Base-by-base conservation (phyloP, 2,888 invertebrate genomes). In the Blomia tropicalis region DNA sequence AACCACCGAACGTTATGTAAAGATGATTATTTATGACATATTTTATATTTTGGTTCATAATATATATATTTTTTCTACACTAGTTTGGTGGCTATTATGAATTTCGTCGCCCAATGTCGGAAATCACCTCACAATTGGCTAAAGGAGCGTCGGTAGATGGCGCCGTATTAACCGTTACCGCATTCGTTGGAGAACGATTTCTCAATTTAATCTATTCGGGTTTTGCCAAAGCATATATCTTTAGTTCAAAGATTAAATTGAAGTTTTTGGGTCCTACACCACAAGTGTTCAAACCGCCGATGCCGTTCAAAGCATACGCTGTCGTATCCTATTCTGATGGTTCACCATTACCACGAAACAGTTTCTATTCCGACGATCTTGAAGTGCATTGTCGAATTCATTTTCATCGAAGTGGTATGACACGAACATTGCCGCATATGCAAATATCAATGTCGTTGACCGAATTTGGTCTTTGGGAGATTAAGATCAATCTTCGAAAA, bases 231-330 rank as follows among this genome's bases (percentile, higher is more conserved):
- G 85, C 91, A 0, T 78, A 90, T 68, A 82, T 95, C 58, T 90
- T 83, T 72, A 89, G 90, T 75, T 88, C 90, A 0, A 85, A 85
- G 5, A 79, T 91, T 5, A 81, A 82, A 60, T 79, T 93, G 1
- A 79, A 82, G 41, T 89, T 93, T 74, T 78, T 93, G 1, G 95
- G 93, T 0, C 89, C 87, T 32, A 81, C 84, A 0, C 87, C 93
- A 5, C 89, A 93, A 74, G 84, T 95, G 19, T 93, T 93, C 76
- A 95, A 93, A 73, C 93, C 95, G 0, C 80, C 87, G 7, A 91
- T 93, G 86, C 88, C 91, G 0, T 85, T 90, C 70, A 83, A 83
- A 66, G 79, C 83, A 56, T 88, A 88, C 73, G 85, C 86, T 71
- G 84, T 85, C 11, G 87, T 89, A 0, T 87, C 89, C 1, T 89